A percentile compares a stretch with the other conserved stretches of the same genome.
These are phyloP conservation scores for Macquaria australasica DNA, from an alignment of 2,113 vertebrate genomes.

Conservation along the genomic window DNA sequence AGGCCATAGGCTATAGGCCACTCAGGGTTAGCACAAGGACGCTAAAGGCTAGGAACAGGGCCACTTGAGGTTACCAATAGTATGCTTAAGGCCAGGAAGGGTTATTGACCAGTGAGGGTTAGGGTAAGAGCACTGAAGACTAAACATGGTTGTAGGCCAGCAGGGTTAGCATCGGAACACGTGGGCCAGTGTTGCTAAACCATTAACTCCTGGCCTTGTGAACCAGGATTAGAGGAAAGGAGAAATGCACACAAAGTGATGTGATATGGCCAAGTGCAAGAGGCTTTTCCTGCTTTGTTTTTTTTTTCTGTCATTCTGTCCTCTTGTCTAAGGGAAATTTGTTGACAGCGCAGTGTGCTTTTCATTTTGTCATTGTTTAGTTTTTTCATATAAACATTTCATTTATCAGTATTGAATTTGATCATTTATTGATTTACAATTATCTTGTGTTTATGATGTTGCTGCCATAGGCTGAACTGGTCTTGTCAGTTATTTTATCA, in stretches of 20 bases:
- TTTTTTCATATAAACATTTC: background rate
- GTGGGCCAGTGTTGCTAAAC: conserved; percentile 40
- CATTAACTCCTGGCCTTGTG: conserved; percentile 68
- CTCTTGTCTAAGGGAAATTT: background rate
- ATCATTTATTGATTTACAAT: background rate
- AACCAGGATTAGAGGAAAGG: conserved; percentile 53
- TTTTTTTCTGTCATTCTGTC: conserved; percentile 1
- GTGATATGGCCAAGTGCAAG: conserved; percentile 9
- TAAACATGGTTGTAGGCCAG: conserved; percentile 55
- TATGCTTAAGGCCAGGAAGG: conserved; percentile 57
- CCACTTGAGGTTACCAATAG: conserved; percentile 71
- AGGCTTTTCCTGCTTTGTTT: background rate
- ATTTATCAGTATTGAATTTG: background rate
- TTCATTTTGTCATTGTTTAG: background rate
- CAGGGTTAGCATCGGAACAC: conserved; percentile 56
- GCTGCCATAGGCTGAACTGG: conserved; percentile 45
- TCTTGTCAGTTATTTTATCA: conserved; percentile 78
- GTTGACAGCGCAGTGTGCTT: background rate
- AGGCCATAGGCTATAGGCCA: conserved; percentile 67
- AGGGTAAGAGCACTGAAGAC: conserved; percentile 48
- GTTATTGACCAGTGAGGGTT: conserved; percentile 57
- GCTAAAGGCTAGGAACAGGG: conserved; percentile 55
- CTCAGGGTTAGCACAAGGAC: conserved; percentile 60
- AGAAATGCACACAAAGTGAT: conserved; percentile 37
- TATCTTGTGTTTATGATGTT: conserved; percentile 9